phyloP scores from a whole-genome alignment of 2,113 vertebrate species.

The Crotalus helleri region DNA sequence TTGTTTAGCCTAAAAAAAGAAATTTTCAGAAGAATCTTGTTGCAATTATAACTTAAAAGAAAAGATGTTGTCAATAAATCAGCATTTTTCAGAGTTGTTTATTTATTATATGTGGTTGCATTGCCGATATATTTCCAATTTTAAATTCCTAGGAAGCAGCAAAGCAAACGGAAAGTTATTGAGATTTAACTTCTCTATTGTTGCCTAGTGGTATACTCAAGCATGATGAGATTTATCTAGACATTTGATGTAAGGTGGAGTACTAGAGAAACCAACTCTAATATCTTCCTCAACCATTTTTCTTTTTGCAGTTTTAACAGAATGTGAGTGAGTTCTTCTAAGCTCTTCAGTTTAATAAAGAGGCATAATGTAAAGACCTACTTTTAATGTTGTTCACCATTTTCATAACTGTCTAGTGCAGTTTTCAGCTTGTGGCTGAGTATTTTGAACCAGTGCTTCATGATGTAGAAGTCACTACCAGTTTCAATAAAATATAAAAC shows the following conservation, averaged over 20 bases:
- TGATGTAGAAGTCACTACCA: not conserved
- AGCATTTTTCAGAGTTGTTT: not conserved
- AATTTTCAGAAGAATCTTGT: not conserved
- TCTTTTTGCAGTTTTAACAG: not conserved
- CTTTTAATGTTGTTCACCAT: not conserved
- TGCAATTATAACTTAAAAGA: not conserved
- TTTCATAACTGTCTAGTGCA: not conserved
- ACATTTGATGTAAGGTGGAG: not conserved
- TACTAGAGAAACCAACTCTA: not conserved
- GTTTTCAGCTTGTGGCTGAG: not conserved
- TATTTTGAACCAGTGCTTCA: not conserved
- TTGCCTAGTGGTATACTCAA: not conserved
- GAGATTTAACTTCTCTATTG: not conserved
- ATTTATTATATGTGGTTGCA: not conserved
- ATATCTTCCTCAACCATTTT: not conserved
- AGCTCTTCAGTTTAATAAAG: not conserved
- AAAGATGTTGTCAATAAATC: not conserved
- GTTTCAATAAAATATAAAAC: not conserved
- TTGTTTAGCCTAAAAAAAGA: not conserved
- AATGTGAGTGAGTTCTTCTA: not conserved
- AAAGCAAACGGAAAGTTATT: not conserved
- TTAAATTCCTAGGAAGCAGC: not conserved
- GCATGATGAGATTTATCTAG: not conserved
- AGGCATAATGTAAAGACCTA: not conserved
- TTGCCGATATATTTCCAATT: not conserved